These are phyloP conservation scores for Macrochelys suwanniensis DNA, from an alignment of 2,797 vertebrate species.

Conservation along the genomic window DNA sequence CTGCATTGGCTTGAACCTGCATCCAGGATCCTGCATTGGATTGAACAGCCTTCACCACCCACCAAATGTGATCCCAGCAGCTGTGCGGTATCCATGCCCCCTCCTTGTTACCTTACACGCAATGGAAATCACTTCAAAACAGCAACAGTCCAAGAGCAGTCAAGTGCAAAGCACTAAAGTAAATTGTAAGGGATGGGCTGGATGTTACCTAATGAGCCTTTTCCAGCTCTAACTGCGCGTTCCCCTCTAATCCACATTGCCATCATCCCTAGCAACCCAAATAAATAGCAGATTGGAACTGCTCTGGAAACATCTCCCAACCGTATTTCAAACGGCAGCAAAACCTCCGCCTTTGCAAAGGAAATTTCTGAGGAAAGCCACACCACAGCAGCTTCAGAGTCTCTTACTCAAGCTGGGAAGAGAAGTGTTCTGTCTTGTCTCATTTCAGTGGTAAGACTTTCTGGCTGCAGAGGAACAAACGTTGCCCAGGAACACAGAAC, in stretches of 20 bases:
- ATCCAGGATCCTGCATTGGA: not conserved
- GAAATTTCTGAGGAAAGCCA: slow-evolving; percentile 32
- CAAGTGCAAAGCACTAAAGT: not conserved
- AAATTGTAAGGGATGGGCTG: not conserved
- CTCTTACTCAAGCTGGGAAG: not conserved
- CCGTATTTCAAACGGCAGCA: not conserved
- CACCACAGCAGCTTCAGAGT: not conserved
- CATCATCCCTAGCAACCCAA: slow-evolving; percentile 35
- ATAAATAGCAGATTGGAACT: slow-evolving; percentile 61
- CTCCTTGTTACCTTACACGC: not conserved
- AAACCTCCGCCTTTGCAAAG: not conserved
- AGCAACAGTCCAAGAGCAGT: not conserved
- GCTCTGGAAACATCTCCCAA: slow-evolving; percentile 21
- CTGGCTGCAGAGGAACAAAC: slow-evolving; percentile 56
- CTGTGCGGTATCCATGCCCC: not conserved
- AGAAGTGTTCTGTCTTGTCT: slow-evolving; percentile 9
- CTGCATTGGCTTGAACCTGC: not conserved
- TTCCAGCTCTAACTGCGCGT: slow-evolving; percentile 27
- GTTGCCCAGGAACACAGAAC: slow-evolving; percentile 50
- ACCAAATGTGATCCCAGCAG: not conserved
- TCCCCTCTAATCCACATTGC: slow-evolving; percentile 22
- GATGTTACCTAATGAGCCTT: slow-evolving; percentile 16
- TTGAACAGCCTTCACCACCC: not conserved
- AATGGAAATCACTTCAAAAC: not conserved
- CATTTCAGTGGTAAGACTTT: slow-evolving; percentile 3